Conservation (phyloP, 2,797 vertebrate species). For the Pantherophis vulpinus region DNA sequence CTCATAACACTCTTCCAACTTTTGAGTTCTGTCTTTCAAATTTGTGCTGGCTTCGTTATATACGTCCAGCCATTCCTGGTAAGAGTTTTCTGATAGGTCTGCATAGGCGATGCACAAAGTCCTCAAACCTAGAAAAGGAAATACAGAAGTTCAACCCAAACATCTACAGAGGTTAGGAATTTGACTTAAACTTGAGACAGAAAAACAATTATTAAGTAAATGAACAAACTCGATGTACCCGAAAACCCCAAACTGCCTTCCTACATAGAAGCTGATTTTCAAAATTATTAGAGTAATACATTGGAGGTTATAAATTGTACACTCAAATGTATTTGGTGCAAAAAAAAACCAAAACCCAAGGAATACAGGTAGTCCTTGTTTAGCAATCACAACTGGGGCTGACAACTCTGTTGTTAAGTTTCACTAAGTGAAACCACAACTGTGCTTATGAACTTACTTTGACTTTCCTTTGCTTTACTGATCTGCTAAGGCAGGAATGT, state of each 20-base stretch:
- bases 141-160: neutral
- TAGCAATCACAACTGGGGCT: neutral
- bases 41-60: constrained; percentile 85
- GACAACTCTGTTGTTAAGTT: neutral
- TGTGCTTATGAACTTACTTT: neutral
- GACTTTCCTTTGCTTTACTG: neutral
- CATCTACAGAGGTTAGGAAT: neutral
- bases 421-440: neutral
- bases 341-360: neutral
- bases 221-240: neutral
- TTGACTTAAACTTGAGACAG: neutral
- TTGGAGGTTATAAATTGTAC: neutral
- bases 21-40: constrained; percentile 88
- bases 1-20: constrained; percentile 94
- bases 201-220: neutral
- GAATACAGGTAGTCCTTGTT: neutral
- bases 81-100: constrained; percentile 85
- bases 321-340: neutral
- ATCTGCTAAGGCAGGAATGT: neutral
- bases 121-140: constrained; percentile 79
- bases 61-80: constrained; percentile 87
- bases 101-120: constrained; percentile 94
- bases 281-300: neutral
- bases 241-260: neutral
- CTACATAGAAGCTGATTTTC: neutral